Base-by-base conservation (phyloP, 2,797 vertebrate species). In the Todus mexicanus region DNA sequence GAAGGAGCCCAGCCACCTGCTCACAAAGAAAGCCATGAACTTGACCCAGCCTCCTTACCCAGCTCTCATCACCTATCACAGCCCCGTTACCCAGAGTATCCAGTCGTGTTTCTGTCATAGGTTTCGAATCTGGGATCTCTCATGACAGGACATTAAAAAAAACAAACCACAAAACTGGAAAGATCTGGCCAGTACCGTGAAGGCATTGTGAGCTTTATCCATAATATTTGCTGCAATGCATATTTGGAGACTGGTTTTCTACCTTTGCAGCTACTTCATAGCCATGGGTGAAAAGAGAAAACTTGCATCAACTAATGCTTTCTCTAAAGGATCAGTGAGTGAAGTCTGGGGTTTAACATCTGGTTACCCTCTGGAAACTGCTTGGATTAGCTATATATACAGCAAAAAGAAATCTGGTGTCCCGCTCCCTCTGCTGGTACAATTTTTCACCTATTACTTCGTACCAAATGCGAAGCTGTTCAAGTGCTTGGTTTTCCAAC, bases 341-440 rank as follows among this genome's bases (percentile, higher is more conserved):
- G 9, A 82, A 57, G 4, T 7, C 8, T 31, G 56, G 2, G 3
- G 56, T 87, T 89, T 26, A 43, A 37, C 18, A 4, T 29, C 70
- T 71, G 35, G 5, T 61, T 89, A 90, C n/a, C 37, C 74, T 68
- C 80, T 70, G 63, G 35, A 66, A 77, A 29, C 8, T 47, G 54
- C 43, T 82, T 59, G 33, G 26, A 35, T 75, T 23, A 53, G 33
- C 13, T 17, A 10, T 3, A 5, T 3, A 10, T 1, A 8, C 8
- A 33, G 54, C 23, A 14, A 37, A 37, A 68, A 73, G 80, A 94
- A 91, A 83, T 63, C 87, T 83, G 94, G 93, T 69, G 76, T 95
- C 82, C 95, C 94, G 1, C 96, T 95, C 96, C 96, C 93, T 89
- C 96, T 96, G 89, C 88, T 96, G 96, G 96, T 57, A 26, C 60